A percentile compares a stretch with the other conserved stretches of the same genome.
These are phyloP conservation scores for Dione juno DNA, from an alignment of 2,888 invertebrate species.

Conservation along the genomic window DNA sequence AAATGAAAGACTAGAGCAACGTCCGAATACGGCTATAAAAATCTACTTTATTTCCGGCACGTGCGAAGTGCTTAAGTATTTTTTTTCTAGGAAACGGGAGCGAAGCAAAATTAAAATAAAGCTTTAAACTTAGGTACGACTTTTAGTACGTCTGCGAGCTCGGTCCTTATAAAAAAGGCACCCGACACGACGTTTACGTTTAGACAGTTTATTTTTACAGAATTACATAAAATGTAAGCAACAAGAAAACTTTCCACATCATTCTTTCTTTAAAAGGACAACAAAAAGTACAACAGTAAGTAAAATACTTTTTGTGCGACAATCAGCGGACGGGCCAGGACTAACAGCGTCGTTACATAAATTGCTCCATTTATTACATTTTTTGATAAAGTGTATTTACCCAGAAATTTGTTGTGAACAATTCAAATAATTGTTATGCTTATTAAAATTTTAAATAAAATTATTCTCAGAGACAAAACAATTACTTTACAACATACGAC, in stretches of 20 bases:
- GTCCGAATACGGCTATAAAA: conserved; percentile 58
- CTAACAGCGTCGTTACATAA: conserved; percentile 43
- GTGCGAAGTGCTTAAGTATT: conserved; percentile 66
- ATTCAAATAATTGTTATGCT: conserved; percentile 18
- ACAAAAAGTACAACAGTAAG: conserved; percentile 40
- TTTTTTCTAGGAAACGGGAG: conserved; percentile 60
- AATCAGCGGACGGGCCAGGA: conserved; percentile 36
- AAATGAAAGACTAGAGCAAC: conserved; percentile 39
- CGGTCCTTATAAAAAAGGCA: conserved; percentile 68
- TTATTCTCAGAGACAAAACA: background rate
- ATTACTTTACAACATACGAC: too few species aligned
- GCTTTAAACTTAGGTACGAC: conserved; percentile 74
- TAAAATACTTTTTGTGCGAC: conserved; percentile 37
- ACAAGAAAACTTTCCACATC: conserved; percentile 50
- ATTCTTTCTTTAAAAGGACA: conserved; percentile 52
- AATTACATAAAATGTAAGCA: conserved; percentile 53
- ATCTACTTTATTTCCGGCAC: conserved; percentile 68
- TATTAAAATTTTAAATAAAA: conserved; percentile 15
- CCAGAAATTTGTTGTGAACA: conserved; percentile 29
- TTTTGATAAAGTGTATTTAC: conserved; percentile 30
- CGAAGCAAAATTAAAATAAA: conserved; percentile 79
- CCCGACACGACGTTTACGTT: conserved; percentile 68
- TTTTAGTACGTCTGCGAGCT: conserved; percentile 71
- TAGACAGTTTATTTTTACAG: conserved; percentile 62
- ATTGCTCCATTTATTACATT: conserved; percentile 43